A percentile compares a stretch with the other conserved stretches of the same genome.
phyloP scores from a whole-genome alignment of 2,888 invertebrate genomes.

The Ischnus inquisitorius region DNA sequence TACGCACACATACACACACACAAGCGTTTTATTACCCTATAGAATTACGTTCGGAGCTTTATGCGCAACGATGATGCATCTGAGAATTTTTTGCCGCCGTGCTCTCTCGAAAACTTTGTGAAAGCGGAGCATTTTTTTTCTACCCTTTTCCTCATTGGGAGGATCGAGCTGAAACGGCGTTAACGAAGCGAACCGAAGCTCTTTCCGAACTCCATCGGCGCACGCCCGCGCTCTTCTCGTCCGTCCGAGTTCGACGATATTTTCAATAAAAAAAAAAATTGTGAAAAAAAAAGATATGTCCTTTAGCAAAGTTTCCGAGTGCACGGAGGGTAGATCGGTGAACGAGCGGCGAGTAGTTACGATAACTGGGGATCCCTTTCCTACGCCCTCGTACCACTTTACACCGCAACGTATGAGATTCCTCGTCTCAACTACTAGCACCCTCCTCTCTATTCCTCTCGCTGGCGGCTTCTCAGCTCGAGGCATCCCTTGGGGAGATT shows the following conservation, averaged over 20 bases:
- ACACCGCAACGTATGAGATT: neutral
- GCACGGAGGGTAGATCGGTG: slow-evolving; percentile 20
- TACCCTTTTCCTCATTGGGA: neutral
- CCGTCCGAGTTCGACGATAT: slow-evolving; percentile 24
- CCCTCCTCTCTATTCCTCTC: neutral
- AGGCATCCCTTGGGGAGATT: slow-evolving; percentile 31
- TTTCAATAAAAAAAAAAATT: slow-evolving; percentile 48
- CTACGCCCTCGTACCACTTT: neutral
- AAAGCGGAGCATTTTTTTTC: neutral
- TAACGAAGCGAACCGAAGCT: slow-evolving; percentile 61
- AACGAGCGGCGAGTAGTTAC: slow-evolving; percentile 35
- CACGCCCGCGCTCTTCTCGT: slow-evolving; percentile 6
- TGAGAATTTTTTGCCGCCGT: neutral
- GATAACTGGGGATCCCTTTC: slow-evolving; percentile 30
- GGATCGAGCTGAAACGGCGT: slow-evolving; percentile 40
- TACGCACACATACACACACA: neutral
- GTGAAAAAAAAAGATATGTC: slow-evolving; percentile 28
- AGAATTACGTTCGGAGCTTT: neutral
- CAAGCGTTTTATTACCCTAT: neutral
- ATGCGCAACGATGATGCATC: neutral
- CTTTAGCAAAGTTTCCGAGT: slow-evolving; percentile 51
- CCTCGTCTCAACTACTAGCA: neutral
- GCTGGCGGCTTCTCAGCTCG: slow-evolving; percentile 21
- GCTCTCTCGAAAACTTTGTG: slow-evolving; percentile 2
- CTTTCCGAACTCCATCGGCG: slow-evolving; percentile 39